Base-by-base conservation (phyloP, 2,888 invertebrate species). In the Polyploca ridens region DNA sequence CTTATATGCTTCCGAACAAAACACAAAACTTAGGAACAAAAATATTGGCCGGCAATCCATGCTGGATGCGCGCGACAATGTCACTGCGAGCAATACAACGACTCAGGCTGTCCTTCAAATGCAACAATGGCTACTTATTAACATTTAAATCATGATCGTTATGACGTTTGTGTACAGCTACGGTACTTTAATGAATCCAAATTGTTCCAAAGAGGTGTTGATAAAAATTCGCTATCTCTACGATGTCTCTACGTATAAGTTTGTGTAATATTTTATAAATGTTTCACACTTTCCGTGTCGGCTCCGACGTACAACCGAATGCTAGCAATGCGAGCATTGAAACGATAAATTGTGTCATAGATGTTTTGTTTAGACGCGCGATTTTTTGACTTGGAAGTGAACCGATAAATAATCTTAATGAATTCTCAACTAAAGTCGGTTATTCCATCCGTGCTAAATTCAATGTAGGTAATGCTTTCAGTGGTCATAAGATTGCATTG, bases 1-100 rank as follows among this genome's bases (percentile, higher is more conserved):
- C 33, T 74, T 75, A 44, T 76, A 75, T 6, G 67, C 66, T 14
- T 57, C 61, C n/a, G 62, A 49, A 62, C 14, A 58, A 3, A 27
- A 62, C 13, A 64, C 35, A 16, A 54, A 59, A 41, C n/a, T 60
- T 13, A 62, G 35, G 0, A 62, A 49, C 16, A 49, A 58, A 54
- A 54, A 54, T 54, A 54, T 19, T 19, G 19, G 0, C 54, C 19
- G 54, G 19, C 10, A 54, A 54, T 54, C 54, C 54, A 54, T 54
- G 10, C 19, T 54, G 19, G 10, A 19, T 19, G 19, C 54, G 54
- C 54, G 54, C 54, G 19, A 19, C 19, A 10, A 54, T 19, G 54
- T 19, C 54, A 54, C 54, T 19, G 54, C 27, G 0, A n/a, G 46
- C 8, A 54, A 54, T 19, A 54, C 10, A 7, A 19, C 19, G 10